Evolutionary conservation across 2,888 invertebrate species (phyloP).

Genomic region (Troides helena): DNA sequence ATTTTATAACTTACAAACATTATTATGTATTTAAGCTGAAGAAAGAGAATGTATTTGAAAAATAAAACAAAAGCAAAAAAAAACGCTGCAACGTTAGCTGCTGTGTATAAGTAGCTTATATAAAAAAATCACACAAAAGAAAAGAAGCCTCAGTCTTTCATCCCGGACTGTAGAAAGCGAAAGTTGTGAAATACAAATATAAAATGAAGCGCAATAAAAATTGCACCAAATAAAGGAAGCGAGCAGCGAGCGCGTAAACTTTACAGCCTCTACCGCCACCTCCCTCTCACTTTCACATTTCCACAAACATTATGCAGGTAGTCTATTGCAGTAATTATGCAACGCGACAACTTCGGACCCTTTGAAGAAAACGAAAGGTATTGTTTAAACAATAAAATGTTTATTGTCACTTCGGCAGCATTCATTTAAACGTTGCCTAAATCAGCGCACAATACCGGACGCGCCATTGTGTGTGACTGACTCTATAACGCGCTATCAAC

Average conservation of each 20-base stretch:
- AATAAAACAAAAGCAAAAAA: slow-evolving; percentile 1
- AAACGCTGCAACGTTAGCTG: slow-evolving; percentile 1
- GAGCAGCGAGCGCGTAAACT: slow-evolving; percentile 53
- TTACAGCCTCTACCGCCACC: slow-evolving; percentile 38
- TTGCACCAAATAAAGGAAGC: slow-evolving; percentile 45
- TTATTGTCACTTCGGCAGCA: slow-evolving; percentile 8
- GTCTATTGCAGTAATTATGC: slow-evolving; percentile 39
- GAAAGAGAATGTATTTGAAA: slow-evolving; percentile 1
- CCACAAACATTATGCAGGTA: slow-evolving; percentile 39
- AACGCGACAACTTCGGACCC: slow-evolving; percentile 38
- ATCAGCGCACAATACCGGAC: not conserved
- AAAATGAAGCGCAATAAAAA: slow-evolving; percentile 45
- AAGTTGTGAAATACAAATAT: slow-evolving; percentile 35
- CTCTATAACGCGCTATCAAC: not conserved
- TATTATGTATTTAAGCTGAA: too few relatives aligned
- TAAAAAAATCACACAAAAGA: slow-evolving; percentile 37
- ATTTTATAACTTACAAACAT: too few relatives aligned
- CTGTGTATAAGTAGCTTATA: slow-evolving; percentile 3
- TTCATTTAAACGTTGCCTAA: slow-evolving; percentile 4
- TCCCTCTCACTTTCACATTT: slow-evolving; percentile 62
- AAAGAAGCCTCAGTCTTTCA: slow-evolving; percentile 43
- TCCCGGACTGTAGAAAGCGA: slow-evolving; percentile 37
- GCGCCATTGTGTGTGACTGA: slow-evolving; percentile 11
- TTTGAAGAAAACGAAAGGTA: slow-evolving; percentile 31
- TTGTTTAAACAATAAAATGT: slow-evolving; percentile 33